Evolutionary conservation across 2,113 vertebrate genomes (phyloP), one percentile per base, ranked within the genome.

Genomic region (Phrynosoma blainvillii): DNA sequence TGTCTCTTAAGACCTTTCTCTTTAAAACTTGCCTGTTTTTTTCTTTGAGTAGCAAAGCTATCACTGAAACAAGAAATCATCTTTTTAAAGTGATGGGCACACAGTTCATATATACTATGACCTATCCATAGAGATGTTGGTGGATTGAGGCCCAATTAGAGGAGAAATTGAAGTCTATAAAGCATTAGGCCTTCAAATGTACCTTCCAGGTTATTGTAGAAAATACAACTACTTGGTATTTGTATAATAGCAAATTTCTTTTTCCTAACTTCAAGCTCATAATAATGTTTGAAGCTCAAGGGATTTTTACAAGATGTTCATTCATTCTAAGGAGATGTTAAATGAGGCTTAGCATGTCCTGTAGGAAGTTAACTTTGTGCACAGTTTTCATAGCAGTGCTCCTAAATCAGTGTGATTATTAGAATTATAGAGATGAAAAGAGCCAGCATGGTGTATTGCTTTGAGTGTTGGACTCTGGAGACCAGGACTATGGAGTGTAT

Each of bases 1-100:
- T 36, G 23, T n/a, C 27, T 80, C 91, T 23, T 85, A 79, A n/a
- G 11, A 88, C 40, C 32, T 85, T 21, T 71, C 79, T 20, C 42
- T 81, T 90, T 56, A 90, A 36, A 89, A 40, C 21, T 71, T 80
- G 71, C 42, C 25, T 88, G 9, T 56, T 90, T 90, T 21, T 56
- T 92, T 13, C 14, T 82, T 84, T 86, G 52, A 16, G 27, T 76
- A 77, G 70, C 71, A 18, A 6, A 74, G 25, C 76, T 88, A 36
- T 86, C 84, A 79, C 0, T 82, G 9, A 78, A 85, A n/a, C 66
- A 36, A 78, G 11, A 56, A 75, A 66, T 47, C 66, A 9, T 16
- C 1, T 80, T 84, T 86, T 70, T 18, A 1, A 88, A 87, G 40
- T 36, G 68, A 66, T 84, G 85, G 71, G 75, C 56, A 6, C 77